A percentile compares a stretch with the other conserved stretches of the same genome.
These are phyloP conservation scores for Acanthosoma haemorrhoidale DNA, from an alignment of 2,888 invertebrate genomes.

Conservation along the genomic window DNA sequence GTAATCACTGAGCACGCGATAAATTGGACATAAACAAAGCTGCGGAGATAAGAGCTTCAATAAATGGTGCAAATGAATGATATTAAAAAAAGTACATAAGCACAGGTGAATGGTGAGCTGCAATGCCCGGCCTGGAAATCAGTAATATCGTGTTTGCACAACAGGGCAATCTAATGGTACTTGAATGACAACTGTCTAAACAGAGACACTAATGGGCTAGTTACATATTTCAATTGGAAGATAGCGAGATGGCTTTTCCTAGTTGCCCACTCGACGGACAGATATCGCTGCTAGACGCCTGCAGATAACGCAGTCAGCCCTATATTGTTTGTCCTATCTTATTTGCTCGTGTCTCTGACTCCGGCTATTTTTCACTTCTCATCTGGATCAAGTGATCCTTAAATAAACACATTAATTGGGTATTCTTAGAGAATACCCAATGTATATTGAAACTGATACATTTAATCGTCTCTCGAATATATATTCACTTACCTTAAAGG, in stretches of 20 bases:
- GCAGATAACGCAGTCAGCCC: not conserved
- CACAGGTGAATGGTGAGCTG: not conserved
- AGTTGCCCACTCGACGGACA: not conserved
- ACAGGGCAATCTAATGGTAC: slow-evolving; percentile 3
- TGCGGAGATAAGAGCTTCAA: not conserved
- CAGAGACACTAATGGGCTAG: slow-evolving; percentile 4
- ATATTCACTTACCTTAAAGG: no score
- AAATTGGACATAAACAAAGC: not conserved
- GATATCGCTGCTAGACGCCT: not conserved
- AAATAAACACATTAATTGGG: no score
- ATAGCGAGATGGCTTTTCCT: slow-evolving; percentile 8
- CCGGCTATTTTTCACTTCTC: no score
- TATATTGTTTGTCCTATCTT: not conserved
- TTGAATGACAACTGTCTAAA: not conserved
- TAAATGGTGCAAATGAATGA: slow-evolving; percentile 10
- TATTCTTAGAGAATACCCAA: no score
- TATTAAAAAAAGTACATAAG: slow-evolving; percentile 2
- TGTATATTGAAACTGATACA: no score
- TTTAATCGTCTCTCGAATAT: no score
- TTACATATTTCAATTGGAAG: slow-evolving; percentile 4
- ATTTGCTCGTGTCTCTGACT: no score
- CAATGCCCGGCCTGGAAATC: no score
- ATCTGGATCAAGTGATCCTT: no score
- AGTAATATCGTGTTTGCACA: not conserved
- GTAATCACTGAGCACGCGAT: not conserved